Evolutionary conservation across 2,888 invertebrate genomes (phyloP).

Genomic region (Nesidiocoris tenuis): DNA sequence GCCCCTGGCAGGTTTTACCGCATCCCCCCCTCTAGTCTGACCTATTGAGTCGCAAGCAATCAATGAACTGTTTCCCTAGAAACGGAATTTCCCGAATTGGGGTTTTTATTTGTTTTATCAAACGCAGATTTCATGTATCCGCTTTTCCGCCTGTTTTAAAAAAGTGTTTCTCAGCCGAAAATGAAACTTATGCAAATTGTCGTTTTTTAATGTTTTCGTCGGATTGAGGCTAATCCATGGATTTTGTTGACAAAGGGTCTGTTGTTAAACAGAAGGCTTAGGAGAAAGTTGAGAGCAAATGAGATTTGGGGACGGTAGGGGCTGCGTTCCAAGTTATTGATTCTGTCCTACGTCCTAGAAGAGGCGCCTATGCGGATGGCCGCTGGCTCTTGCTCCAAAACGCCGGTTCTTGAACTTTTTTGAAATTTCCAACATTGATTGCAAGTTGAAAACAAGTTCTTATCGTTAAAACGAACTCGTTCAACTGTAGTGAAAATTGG

Average conservation of each 20-base stretch:
- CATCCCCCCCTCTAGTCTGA: conserved; percentile 31
- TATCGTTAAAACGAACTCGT: not conserved
- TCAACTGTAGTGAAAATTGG: not conserved
- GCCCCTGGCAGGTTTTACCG: conserved; percentile 23
- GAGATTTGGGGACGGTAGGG: not conserved
- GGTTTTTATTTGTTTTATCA: too few relatives aligned
- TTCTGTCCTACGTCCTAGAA: conserved; percentile 17
- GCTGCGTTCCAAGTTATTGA: conserved; percentile 7
- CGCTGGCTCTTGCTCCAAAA: conserved; percentile 3
- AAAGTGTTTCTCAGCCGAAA: not conserved
- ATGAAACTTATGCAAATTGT: too few relatives aligned
- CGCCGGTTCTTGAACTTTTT: conserved; percentile 11
- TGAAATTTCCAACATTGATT: not conserved
- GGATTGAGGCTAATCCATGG: not conserved
- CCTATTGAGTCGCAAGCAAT: conserved; percentile 25
- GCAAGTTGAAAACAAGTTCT: not conserved
- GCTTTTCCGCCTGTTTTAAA: not conserved
- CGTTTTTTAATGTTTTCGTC: too few relatives aligned
- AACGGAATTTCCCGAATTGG: not conserved
- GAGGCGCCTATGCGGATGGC: conserved; percentile 35
- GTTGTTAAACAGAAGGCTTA: not conserved
- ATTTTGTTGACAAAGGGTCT: not conserved
- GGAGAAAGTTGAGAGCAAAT: not conserved
- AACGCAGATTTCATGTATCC: too few relatives aligned
- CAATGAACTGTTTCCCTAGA: conserved; percentile 16